A percentile compares a stretch with the other conserved stretches of the same genome.
phyloP scores from a whole-genome alignment of 2,113 vertebrate species.

The Hepsetus odoe region DNA sequence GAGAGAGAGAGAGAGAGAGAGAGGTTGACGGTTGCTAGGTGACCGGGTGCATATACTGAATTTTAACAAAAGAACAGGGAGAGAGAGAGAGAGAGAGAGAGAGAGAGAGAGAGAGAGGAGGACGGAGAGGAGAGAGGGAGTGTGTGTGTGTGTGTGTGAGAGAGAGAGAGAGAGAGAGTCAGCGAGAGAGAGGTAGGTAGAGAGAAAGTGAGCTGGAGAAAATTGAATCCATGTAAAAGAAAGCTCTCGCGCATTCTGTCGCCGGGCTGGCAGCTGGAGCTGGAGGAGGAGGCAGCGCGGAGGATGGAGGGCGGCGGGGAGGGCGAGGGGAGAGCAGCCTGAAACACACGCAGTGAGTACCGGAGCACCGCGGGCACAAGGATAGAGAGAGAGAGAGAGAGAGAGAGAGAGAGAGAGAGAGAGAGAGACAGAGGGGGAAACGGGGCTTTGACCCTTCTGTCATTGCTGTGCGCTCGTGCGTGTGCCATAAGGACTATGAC shows the following conservation, averaged over 20 bases:
- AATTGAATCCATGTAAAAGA: constrained; percentile 84
- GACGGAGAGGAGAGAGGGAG: constrained; percentile 63
- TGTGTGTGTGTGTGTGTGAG: constrained; percentile 72
- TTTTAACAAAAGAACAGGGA: constrained; percentile 85
- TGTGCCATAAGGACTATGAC: constrained; percentile 51
- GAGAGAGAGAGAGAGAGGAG: constrained; percentile 46
- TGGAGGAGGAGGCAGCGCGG: constrained; percentile 80
- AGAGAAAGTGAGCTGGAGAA: constrained; percentile 69
- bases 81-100: constrained; percentile 73
- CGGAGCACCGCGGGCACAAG: constrained; percentile 55
- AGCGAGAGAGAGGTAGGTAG: constrained; percentile 58
- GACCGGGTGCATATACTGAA: constrained; percentile 85
- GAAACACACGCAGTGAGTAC: constrained; percentile 77
- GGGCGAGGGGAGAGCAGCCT: constrained; percentile 80
- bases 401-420: constrained; percentile 68
- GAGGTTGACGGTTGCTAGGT: constrained; percentile 84
- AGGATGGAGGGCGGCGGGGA: constrained; percentile 79
- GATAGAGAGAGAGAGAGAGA: constrained; percentile 64
- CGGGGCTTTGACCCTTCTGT: constrained; percentile 83
- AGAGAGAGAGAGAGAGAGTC: constrained; percentile 64
- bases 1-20: constrained; percentile 65
- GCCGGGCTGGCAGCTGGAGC: constrained; percentile 72
- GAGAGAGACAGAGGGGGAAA: constrained; percentile 67
- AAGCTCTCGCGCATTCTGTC: constrained; percentile 73
- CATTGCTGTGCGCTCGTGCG: constrained; percentile 79